Evolutionary conservation across 2,888 invertebrate species (phyloP).

Genomic region (Tipula confusa): DNA sequence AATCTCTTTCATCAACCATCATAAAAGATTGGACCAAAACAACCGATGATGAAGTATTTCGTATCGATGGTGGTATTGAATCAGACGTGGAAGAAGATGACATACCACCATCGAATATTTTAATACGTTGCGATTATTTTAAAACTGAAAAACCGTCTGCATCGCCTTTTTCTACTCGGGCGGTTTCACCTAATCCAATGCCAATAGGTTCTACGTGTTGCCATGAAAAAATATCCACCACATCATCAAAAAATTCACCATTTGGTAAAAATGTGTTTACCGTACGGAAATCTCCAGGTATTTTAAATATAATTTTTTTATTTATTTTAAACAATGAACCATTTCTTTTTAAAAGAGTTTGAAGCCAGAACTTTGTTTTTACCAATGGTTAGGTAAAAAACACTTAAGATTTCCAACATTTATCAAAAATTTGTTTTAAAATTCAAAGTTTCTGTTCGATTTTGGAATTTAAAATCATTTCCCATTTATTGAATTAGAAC

Average conservation of each 20-base stretch:
- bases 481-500: no score
- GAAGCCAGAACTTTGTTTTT: no score
- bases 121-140: background rate
- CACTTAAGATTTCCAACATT: no score
- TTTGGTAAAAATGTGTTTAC: background rate
- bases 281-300: background rate
- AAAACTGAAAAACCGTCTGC: background rate
- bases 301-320: background rate
- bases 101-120: background rate
- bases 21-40: conserved; percentile 5
- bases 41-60: background rate
- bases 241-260: background rate
- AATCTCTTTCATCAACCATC: background rate
- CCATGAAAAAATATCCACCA: background rate
- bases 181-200: background rate
- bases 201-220: background rate
- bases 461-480: no score
- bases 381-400: no score
- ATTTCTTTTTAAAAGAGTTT: no score
- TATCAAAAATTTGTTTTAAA: no score
- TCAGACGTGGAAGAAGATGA: background rate
- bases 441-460: no score
- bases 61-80: background rate
- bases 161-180: background rate
- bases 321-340: no score